Evolutionary conservation across 2,888 invertebrate species (phyloP).

Genomic region (Latrodectus elegans): DNA sequence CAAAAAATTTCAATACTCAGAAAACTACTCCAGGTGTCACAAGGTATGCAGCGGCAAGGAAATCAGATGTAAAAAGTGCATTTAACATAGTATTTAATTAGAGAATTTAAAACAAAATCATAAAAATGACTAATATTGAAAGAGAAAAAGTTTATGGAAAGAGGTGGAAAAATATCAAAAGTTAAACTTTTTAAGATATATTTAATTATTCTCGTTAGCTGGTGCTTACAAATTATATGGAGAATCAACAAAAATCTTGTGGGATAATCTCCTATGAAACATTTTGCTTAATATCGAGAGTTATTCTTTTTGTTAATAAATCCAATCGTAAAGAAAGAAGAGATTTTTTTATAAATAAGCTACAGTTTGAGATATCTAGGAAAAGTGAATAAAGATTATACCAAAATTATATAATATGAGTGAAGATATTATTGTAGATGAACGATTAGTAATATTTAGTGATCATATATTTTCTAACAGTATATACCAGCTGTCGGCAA

Average conservation of each 20-base stretch:
- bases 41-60: slow-evolving; percentile 25
- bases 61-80: neutral
- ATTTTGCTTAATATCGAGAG: neutral
- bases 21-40: slow-evolving; percentile 25
- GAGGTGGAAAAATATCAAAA: too few relatives aligned
- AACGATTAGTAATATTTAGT: slow-evolving; percentile 13
- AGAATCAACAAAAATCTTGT: slow-evolving; percentile 14
- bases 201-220: too few relatives aligned
- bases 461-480: slow-evolving; percentile 6
- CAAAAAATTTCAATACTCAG: slow-evolving; percentile 12
- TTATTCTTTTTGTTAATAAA: neutral
- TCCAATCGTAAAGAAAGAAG: too few relatives aligned
- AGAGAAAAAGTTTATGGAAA: too few relatives aligned
- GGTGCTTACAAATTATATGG: too few relatives aligned
- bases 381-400: slow-evolving; percentile 5
- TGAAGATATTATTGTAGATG: slow-evolving; percentile 15
- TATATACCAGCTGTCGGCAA: neutral
- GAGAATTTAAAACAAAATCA: too few relatives aligned
- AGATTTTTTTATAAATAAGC: neutral
- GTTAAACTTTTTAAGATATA: too few relatives aligned
- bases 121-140: too few relatives aligned
- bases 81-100: too few relatives aligned
- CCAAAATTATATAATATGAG: slow-evolving; percentile 7
- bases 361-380: slow-evolving; percentile 2
- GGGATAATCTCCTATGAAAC: slow-evolving; percentile 1